A percentile compares a stretch with the other conserved stretches of the same genome.
These are phyloP conservation scores for Melipona bicolor DNA, from an alignment of 2,888 invertebrate genomes.

Conservation along the genomic window DNA sequence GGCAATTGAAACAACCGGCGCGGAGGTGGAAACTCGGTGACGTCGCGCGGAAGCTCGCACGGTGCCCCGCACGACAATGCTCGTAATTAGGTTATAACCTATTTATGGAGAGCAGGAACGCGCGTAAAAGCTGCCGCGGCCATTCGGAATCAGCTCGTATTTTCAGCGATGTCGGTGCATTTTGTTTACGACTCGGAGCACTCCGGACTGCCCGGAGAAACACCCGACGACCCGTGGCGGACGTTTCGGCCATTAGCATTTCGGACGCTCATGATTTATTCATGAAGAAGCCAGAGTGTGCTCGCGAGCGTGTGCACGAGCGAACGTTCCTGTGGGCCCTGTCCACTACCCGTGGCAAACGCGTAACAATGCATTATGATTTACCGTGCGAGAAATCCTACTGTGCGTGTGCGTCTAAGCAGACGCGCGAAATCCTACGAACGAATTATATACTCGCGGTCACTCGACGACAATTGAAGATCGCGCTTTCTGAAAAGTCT, in stretches of 20 bases:
- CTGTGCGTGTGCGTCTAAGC: constrained; percentile 66
- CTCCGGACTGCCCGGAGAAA: constrained; percentile 49
- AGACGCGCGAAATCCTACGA: constrained; percentile 58
- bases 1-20: not conserved
- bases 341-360: constrained; percentile 28
- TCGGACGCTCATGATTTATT: constrained; percentile 72
- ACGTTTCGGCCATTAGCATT: constrained; percentile 72
- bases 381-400: constrained; percentile 61
- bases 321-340: not conserved
- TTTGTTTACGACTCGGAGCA: constrained; percentile 63
- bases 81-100: constrained; percentile 50
- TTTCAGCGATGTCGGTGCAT: constrained; percentile 59
- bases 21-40: not conserved
- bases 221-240: constrained; percentile 39
- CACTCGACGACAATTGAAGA: constrained; percentile 35
- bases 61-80: constrained; percentile 5
- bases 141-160: constrained; percentile 52
- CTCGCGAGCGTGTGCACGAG: not conserved
- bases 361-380: constrained; percentile 71
- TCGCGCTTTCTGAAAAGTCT: constrained; percentile 8
- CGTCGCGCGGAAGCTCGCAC: not conserved
- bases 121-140: constrained; percentile 39
- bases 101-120: constrained; percentile 25
- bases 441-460: constrained; percentile 18
- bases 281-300: constrained; percentile 61